Percentiles rank a stretch among this genome's conserved stretches.
phyloP scores from a whole-genome alignment of 53 echinoderm and acorn worm species.

The Mesocentrotus franciscanus region DNA sequence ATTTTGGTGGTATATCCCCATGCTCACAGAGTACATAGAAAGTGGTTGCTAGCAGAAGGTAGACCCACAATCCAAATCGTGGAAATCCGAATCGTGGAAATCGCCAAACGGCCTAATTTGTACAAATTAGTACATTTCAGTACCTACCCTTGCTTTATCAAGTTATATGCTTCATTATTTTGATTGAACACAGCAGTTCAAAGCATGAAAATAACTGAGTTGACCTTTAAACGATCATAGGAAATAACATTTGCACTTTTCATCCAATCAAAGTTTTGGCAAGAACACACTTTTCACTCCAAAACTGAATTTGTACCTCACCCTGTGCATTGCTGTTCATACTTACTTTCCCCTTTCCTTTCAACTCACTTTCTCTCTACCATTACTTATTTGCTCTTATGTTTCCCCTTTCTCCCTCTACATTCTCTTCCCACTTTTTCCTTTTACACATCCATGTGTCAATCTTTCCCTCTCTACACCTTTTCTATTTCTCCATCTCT shows the following conservation, averaged over 20 bases:
- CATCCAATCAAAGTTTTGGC: constrained; percentile 31
- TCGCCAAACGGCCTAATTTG: constrained; percentile 6
- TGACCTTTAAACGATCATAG: constrained; percentile 10
- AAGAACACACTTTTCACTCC: neutral
- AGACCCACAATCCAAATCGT: neutral
- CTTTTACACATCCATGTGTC: neutral
- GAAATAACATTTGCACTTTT: constrained; percentile 43
- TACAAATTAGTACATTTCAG: constrained; percentile 9
- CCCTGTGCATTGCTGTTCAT: neutral
- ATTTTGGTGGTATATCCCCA: neutral
- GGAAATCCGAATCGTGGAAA: neutral
- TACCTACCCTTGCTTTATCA: neutral
- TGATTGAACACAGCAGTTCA: constrained; percentile 2
- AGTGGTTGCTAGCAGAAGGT: neutral
- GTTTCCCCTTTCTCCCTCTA: neutral
- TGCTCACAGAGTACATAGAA: neutral
- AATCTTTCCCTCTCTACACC: neutral
- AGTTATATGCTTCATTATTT: neutral
- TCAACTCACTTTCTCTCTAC: neutral
- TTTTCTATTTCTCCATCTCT: neutral
- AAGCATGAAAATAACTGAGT: constrained; percentile 16
- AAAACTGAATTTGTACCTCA: neutral
- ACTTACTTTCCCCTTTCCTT: neutral
- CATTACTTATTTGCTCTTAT: neutral
- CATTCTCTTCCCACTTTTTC: neutral